These are phyloP conservation scores for Pilophorus perplexus DNA, from an alignment of 2,888 invertebrate genomes.

Conservation along the genomic window DNA sequence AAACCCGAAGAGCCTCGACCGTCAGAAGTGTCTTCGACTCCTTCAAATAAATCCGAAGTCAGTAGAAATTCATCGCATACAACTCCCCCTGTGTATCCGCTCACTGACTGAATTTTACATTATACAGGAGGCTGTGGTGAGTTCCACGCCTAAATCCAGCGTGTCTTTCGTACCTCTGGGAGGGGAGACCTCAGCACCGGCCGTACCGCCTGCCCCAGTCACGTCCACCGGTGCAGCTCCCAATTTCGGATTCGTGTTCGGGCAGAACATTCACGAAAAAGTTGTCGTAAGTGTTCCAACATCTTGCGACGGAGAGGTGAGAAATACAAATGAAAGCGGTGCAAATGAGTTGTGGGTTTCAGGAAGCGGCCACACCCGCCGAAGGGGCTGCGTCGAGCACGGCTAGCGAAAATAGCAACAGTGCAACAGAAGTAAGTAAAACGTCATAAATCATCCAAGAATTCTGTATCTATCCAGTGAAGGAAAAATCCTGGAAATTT, in stretches of 20 bases:
- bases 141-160: slow-evolving; percentile 10
- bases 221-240: slow-evolving; percentile 8
- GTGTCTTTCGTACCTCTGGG: slow-evolving; percentile 46
- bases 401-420: slow-evolving; percentile 9
- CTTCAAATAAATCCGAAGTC: slow-evolving; percentile 12
- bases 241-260: slow-evolving; percentile 77
- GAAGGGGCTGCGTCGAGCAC: slow-evolving; percentile 24
- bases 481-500: too few relatives aligned
- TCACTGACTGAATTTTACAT: not conserved
- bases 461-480: too few relatives aligned
- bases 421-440: not conserved
- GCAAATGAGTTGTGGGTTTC: too few relatives aligned
- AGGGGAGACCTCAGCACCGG: slow-evolving; percentile 22
- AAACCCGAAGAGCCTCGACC: not conserved
- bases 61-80: not conserved
- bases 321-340: too few relatives aligned
- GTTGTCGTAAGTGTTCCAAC: slow-evolving; percentile 56
- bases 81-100: too few relatives aligned
- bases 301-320: too few relatives aligned
- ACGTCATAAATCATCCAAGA: too few relatives aligned
- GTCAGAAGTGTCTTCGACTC: slow-evolving; percentile 3
- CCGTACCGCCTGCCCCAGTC: slow-evolving; percentile 21
- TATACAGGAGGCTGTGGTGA: not conserved
- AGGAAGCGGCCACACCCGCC: slow-evolving; percentile 43
- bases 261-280: slow-evolving; percentile 84